Conservation (phyloP, 2,797 vertebrate species). For the Paedocypris micromegethes region DNA sequence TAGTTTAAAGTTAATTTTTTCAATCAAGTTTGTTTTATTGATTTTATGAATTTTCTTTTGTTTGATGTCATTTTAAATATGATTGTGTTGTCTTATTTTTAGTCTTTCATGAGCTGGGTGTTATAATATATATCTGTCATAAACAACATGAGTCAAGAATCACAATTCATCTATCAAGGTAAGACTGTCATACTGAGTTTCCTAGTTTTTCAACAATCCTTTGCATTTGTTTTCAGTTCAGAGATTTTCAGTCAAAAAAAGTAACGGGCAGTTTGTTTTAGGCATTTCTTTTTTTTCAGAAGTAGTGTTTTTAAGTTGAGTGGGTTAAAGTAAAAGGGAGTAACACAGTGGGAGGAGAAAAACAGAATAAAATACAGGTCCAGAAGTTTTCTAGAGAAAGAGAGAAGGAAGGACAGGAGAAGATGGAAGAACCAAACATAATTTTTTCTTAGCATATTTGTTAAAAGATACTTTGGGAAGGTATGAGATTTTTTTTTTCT, state of each 20-base stretch:
- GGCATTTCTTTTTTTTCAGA: neutral
- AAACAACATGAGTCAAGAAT: constrained; percentile 23
- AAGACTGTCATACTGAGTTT: neutral
- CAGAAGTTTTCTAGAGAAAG: neutral
- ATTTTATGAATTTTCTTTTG: too few relatives aligned
- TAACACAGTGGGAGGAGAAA: constrained; percentile 29
- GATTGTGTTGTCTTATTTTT: too few relatives aligned
- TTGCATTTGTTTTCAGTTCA: neutral
- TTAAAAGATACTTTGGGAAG: too few relatives aligned
- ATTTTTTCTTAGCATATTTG: too few relatives aligned
- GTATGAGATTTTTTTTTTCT: too few relatives aligned
- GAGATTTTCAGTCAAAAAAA: too few relatives aligned
- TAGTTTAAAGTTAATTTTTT: too few relatives aligned
- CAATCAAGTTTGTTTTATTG: too few relatives aligned
- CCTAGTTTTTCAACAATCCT: too few relatives aligned
- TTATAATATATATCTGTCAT: neutral
- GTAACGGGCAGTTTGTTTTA: neutral
- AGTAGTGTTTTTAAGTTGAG: neutral
- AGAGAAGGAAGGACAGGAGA: constrained; percentile 1
- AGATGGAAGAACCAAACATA: neutral
- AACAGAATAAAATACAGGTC: constrained; percentile 4
- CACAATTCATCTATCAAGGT: constrained; percentile 21
- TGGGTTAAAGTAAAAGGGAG: neutral
- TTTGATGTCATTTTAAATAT: too few relatives aligned
- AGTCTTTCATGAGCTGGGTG: too few relatives aligned